phyloP scores from a whole-genome alignment of 2,797 vertebrate species.

The Spinus pinus region DNA sequence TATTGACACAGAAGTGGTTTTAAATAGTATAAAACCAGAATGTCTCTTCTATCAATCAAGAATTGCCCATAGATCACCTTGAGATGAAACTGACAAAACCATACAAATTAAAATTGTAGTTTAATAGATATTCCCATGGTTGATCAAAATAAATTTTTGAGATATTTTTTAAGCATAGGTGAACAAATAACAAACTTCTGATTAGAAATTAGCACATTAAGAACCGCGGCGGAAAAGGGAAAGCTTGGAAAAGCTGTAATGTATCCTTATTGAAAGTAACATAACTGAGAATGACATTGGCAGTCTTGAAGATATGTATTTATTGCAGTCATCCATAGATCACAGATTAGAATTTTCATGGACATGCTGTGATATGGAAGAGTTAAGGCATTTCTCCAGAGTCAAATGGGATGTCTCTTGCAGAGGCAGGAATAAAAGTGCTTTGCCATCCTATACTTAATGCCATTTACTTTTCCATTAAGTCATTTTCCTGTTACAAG shows the following conservation, averaged over 20 bases:
- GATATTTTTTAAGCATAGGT: background rate
- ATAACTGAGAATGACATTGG: background rate
- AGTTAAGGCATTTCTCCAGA: background rate
- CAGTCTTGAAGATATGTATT: background rate
- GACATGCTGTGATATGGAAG: background rate
- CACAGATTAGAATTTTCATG: background rate
- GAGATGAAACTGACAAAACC: background rate
- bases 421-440: background rate
- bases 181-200: background rate
- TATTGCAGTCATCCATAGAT: background rate
- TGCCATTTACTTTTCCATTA: background rate
- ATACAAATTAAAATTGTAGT: background rate
- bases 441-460: background rate
- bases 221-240: rapidly evolving
- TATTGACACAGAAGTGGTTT: background rate
- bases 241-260: background rate
- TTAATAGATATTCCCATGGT: background rate
- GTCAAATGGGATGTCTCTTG: background rate
- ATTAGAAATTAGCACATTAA: background rate
- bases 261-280: background rate
- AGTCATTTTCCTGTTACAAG: background rate
- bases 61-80: background rate
- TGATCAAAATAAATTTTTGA: background rate
- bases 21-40: background rate
- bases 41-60: background rate